Conservation (phyloP, 2,888 invertebrate species). For the Volucella zonaria region DNA sequence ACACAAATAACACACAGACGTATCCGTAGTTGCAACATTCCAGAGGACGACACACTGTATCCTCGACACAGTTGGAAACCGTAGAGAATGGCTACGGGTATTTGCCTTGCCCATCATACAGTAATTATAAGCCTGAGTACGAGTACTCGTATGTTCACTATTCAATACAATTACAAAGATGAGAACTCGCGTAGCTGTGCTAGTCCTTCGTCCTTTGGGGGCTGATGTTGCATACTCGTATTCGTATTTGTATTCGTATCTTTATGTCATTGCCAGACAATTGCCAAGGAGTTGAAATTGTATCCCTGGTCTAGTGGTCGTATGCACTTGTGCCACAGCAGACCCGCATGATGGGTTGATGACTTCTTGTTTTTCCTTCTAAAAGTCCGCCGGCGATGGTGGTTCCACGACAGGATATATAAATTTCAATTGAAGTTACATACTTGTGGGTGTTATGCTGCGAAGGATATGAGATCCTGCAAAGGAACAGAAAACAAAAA, state of each 20-base stretch:
- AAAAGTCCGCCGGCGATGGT: slow-evolving; percentile 13
- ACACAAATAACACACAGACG: slow-evolving; percentile 20
- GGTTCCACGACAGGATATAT: slow-evolving; percentile 65
- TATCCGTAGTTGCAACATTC: slow-evolving; percentile 31
- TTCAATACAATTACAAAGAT: slow-evolving; percentile 50
- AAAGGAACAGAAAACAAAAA: slow-evolving; percentile 38
- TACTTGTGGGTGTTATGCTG: slow-evolving; percentile 45
- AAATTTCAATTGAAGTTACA: slow-evolving; percentile 71
- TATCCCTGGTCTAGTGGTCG: slow-evolving; percentile 36
- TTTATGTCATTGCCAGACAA: slow-evolving; percentile 41
- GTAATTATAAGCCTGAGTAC: slow-evolving; percentile 35
- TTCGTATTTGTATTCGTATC: slow-evolving; percentile 49
- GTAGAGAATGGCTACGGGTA: background rate
- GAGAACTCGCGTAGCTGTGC: too few relatives aligned
- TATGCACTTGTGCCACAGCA: slow-evolving; percentile 36
- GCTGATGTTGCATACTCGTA: background rate
- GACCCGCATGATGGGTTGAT: slow-evolving; percentile 49
- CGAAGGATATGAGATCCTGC: slow-evolving; percentile 53
- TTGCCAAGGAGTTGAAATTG: slow-evolving; percentile 53
- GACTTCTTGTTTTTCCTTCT: slow-evolving; percentile 45
- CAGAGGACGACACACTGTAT: slow-evolving; percentile 30
- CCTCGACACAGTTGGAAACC: slow-evolving; percentile 33
- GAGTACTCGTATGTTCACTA: slow-evolving; percentile 42
- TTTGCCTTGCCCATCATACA: slow-evolving; percentile 46
- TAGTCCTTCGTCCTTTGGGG: slow-evolving; percentile 5